phyloP scores from a whole-genome alignment of 1,140 invertebrate species.

The Pseudomyrmex concolor region DNA sequence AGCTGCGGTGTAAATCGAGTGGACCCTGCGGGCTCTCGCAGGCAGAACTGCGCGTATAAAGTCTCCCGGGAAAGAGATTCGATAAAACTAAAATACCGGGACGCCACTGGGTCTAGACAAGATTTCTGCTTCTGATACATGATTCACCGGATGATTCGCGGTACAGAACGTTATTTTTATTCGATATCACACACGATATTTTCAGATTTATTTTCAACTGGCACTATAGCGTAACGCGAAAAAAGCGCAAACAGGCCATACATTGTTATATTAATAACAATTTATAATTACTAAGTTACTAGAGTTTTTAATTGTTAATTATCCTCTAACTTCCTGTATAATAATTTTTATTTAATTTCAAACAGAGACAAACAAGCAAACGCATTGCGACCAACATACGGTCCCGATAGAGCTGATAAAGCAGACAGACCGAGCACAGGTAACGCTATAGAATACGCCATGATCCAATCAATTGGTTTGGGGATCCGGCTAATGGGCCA shows the following conservation, averaged over 20 bases:
- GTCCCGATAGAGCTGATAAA: constrained; percentile 65
- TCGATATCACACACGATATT: constrained; percentile 2
- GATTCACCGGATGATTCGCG: background rate
- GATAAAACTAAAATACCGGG: constrained; percentile 59
- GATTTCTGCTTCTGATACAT: constrained; percentile 41
- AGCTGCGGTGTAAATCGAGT: constrained; percentile 64
- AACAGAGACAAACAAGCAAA: background rate
- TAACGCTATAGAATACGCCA: constrained; percentile 21
- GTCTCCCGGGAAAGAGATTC: constrained; percentile 49
- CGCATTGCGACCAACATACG: background rate
- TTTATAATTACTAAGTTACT: no score
- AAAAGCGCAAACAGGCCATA: no score
- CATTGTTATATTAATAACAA: no score
- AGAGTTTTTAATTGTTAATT: background rate
- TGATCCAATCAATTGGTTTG: constrained; percentile 76
- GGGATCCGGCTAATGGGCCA: constrained; percentile 77
- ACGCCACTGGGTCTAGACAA: constrained; percentile 45
- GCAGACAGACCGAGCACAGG: constrained; percentile 50
- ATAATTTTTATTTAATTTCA: constrained; percentile 40
- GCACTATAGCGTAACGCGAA: background rate
- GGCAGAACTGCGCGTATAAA: constrained; percentile 39
- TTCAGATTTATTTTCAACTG: constrained; percentile 5
- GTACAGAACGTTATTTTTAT: constrained; percentile 7
- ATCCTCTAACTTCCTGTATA: background rate
- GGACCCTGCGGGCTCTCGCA: constrained; percentile 55